Evolutionary conservation across 2,113 vertebrate genomes (phyloP).

Genomic region (Engystomops pustulosus): DNA sequence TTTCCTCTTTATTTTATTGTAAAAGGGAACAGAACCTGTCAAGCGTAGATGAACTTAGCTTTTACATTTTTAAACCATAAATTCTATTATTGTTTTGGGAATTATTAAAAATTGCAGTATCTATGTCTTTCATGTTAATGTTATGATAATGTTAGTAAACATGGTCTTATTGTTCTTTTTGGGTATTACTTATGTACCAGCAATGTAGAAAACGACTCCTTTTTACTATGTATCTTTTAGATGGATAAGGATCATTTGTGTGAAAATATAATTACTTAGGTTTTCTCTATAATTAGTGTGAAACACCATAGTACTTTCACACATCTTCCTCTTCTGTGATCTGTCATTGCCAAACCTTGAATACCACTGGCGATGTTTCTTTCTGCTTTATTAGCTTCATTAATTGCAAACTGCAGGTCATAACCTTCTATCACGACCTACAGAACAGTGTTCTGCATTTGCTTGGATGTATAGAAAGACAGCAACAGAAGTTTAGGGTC

Average conservation of each 20-base stretch:
- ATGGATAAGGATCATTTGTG: background rate
- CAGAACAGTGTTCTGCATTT: background rate
- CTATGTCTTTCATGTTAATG: too few species aligned
- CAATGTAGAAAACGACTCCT: background rate
- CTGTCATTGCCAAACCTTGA: background rate
- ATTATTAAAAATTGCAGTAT: too few species aligned
- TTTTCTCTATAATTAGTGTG: conserved; percentile 13
- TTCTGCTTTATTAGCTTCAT: conserved; percentile 22
- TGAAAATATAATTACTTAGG: background rate
- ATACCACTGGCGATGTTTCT: background rate
- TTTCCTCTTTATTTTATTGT: too few species aligned
- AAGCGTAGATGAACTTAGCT: too few species aligned
- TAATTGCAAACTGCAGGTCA: conserved; percentile 15
- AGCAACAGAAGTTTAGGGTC: background rate
- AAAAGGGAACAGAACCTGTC: too few species aligned
- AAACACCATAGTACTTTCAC: background rate
- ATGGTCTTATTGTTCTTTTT: too few species aligned
- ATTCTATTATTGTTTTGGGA: too few species aligned
- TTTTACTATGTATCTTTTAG: background rate
- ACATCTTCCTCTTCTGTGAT: background rate
- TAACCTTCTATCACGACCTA: background rate
- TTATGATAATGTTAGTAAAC: too few species aligned
- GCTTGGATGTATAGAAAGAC: background rate
- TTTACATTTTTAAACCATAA: too few species aligned
- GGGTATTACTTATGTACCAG: background rate